Conservation (phyloP, 2,797 vertebrate species). For the Pangasius mekongensis region DNA sequence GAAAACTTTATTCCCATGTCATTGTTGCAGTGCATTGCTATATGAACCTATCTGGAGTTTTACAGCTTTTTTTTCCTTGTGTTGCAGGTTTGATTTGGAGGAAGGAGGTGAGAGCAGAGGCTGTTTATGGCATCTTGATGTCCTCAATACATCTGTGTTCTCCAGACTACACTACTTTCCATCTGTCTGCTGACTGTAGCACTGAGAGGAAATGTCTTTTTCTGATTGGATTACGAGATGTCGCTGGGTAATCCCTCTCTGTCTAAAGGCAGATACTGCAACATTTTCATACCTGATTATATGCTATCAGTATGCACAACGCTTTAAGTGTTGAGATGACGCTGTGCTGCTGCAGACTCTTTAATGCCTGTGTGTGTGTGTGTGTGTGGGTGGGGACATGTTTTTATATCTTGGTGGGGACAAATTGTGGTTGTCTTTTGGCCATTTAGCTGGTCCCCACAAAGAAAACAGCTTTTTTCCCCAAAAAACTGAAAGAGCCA, state of each 20-base stretch:
- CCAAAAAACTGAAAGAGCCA: neutral
- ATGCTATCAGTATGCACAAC: neutral
- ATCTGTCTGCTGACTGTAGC: neutral
- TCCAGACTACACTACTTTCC: neutral
- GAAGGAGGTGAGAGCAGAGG: neutral
- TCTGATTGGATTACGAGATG: slow-evolving; percentile 16
- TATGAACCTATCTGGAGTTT: neutral
- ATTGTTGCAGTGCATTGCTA: neutral
- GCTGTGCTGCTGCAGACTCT: slow-evolving; percentile 5
- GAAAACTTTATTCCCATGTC: neutral
- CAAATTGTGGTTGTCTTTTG: neutral
- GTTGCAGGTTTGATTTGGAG: neutral
- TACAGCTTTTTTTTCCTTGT: neutral
- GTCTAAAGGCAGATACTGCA: too few relatives aligned
- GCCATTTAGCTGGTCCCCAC: neutral
- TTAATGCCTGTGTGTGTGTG: neutral
- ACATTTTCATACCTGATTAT: neutral
- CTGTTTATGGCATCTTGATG: slow-evolving; percentile 11
- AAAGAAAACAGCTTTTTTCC: neutral
- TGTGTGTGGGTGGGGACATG: neutral
- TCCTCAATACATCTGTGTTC: slow-evolving; percentile 6
- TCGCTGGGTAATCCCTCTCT: slow-evolving; percentile 15
- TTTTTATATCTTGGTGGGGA: neutral
- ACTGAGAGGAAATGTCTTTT: neutral
- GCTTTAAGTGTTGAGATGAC: neutral